A percentile compares a stretch with the other conserved stretches of the same genome.
phyloP scores from a whole-genome alignment of 2,113 vertebrate species.

The Galeopterus variegatus region DNA sequence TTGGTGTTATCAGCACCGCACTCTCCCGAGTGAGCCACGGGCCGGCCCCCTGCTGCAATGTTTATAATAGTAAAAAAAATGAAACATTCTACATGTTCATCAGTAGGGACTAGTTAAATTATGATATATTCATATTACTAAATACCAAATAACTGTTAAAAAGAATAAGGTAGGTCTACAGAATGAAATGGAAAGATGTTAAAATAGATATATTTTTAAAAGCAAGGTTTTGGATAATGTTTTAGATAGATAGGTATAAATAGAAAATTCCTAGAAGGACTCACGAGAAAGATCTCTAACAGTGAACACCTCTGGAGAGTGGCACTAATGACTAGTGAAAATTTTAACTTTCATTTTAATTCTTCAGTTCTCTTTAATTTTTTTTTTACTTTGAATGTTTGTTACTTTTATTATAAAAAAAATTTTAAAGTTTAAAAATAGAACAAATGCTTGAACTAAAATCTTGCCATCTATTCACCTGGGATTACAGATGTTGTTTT shows the following conservation, averaged over 20 bases:
- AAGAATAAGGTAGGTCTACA: constrained; percentile 32
- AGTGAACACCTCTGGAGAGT: neutral
- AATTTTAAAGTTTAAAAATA: neutral
- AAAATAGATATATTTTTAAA: constrained; percentile 33
- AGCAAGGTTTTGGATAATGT: neutral
- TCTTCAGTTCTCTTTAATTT: neutral
- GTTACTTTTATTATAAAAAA: neutral
- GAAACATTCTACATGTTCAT: neutral
- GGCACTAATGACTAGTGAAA: neutral
- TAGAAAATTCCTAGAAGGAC: neutral
- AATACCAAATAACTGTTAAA: neutral
- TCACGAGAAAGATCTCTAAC: neutral
- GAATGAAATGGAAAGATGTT: constrained; percentile 15
- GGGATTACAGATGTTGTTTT: constrained; percentile 18
- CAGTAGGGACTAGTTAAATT: neutral
- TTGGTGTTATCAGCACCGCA: too few species aligned
- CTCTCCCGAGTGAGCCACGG: too few species aligned
- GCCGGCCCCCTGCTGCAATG: neutral
- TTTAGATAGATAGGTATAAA: neutral
- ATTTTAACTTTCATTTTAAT: neutral
- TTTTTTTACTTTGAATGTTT: neutral
- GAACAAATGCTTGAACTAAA: neutral
- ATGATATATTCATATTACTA: neutral
- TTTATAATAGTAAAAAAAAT: constrained; percentile 8
- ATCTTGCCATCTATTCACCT: neutral